Conservation (phyloP, 2,797 vertebrate species). For the Liparis tanakae region DNA sequence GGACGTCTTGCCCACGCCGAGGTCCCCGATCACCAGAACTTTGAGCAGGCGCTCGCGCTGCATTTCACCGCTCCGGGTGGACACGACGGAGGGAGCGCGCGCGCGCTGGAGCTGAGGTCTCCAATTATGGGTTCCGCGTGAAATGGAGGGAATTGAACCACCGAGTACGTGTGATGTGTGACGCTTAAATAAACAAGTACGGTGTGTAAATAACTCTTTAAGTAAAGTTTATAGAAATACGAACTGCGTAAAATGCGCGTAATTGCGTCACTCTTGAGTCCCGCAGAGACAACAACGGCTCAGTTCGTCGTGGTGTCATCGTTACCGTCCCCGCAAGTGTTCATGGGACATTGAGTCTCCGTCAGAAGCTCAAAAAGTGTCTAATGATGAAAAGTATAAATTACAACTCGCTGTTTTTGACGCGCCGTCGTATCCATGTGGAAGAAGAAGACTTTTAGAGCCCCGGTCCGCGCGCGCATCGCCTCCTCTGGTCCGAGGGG, state of each 20-base stretch:
- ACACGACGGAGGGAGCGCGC: background rate
- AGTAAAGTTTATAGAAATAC: background rate
- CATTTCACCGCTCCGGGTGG: conserved; percentile 38
- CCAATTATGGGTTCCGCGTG: conserved; percentile 3
- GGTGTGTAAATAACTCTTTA: background rate
- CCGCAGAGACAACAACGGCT: background rate
- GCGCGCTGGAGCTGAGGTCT: conserved; percentile 11
- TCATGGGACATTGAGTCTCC: background rate
- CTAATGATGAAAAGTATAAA: background rate
- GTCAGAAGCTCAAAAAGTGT: background rate
- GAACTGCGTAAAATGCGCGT: background rate
- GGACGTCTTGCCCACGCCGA: conserved; percentile 86
- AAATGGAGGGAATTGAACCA: background rate
- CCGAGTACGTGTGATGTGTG: no score
- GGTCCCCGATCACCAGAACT: conserved; percentile 84
- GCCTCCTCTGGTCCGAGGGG: background rate
- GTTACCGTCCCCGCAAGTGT: background rate
- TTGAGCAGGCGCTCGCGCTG: conserved; percentile 84
- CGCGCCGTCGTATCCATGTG: background rate
- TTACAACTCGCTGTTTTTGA: background rate
- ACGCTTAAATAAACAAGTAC: background rate
- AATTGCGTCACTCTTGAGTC: background rate
- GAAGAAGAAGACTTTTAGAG: background rate
- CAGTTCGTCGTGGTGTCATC: background rate
- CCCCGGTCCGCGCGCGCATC: conserved; percentile 28